Base-by-base conservation (phyloP, 1,140 invertebrate species). In the Tachypleus tridentatus region DNA sequence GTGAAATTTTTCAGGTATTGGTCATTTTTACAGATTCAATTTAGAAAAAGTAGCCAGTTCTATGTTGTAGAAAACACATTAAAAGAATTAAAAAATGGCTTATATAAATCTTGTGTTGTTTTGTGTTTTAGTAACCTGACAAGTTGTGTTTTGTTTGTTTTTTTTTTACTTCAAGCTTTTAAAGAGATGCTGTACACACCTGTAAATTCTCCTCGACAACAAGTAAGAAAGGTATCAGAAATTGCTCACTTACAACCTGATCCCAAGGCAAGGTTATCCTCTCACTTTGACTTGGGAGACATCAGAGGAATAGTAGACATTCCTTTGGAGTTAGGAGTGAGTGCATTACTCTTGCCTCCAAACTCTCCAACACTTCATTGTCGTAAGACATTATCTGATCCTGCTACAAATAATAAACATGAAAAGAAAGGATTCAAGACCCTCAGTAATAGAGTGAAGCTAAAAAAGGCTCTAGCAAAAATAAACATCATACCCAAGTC, bases 401-500 rank as follows among this genome's bases (percentile, higher is more conserved):
- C 77, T 51, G 78, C 75, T 11, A 67, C 75, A 50, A 69, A 70
- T 76, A 59, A 76, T 74, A 86, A 86, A 64, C 72, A 74, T 80
- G 62, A 67, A 8, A 87, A 87, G 73, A 87, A 87, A 64, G 69
- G 72, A 49, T 93, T 92, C 71, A 92, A 92, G 87, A 93, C 90
- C 49, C 78, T 93, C 58, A 89, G 73, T 58, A 51, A 73, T 66
- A 56, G 68, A 72, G 83, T 85, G 63, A 82, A 87, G 71, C 77
- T 97, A 58, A 88, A 91, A 70, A 93, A 90, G 78, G 89, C 90
- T 62, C 81, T 95, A 67, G 88, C 87, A 80, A 94, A 91, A 77
- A 91, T 95, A 82, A 93, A 92, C 75, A 84, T 94, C 73, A 81
- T 93, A 69, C 89, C 89, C 73, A 93, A 91, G 80, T 91, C 87